A percentile compares a stretch with the other conserved stretches of the same genome.
Conservation (phyloP, 2,113 vertebrate species). For the Chascanopsetta lugubris region DNA sequence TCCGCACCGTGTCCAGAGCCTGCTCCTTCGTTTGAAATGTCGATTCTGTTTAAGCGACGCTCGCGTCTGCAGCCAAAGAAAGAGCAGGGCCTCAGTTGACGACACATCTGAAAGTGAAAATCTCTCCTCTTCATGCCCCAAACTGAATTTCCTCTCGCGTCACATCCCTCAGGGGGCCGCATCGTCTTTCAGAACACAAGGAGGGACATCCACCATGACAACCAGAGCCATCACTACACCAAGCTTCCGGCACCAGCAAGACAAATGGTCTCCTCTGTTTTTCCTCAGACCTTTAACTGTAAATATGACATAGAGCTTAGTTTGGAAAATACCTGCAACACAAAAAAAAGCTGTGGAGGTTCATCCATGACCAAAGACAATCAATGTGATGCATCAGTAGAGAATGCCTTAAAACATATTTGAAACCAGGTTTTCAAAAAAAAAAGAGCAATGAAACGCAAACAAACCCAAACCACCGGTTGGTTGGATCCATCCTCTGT, state of each 20-base stretch:
- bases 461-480: constrained; percentile 5
- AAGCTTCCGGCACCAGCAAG: constrained; percentile 10
- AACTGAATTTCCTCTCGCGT: not conserved
- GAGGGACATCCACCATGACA: not conserved
- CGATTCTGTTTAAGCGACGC: not conserved
- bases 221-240: constrained; percentile 24
- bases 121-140: constrained; percentile 27
- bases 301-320: constrained; percentile 64
- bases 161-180: not conserved
- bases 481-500: constrained; percentile 15
- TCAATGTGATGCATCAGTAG: constrained; percentile 53
- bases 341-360: constrained; percentile 67
- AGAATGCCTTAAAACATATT: constrained; percentile 74
- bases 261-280: constrained; percentile 16
- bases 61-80: constrained; percentile 29
- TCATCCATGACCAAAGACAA: constrained; percentile 78
- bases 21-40: not conserved
- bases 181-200: constrained; percentile 1
- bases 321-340: constrained; percentile 57
- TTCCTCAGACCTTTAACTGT: constrained; percentile 45
- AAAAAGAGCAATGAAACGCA: constrained; percentile 45
- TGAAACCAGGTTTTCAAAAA: constrained; percentile 57
- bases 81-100: constrained; percentile 17
- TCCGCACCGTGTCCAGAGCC: constrained; percentile 10
- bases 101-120: constrained; percentile 8